A percentile compares a stretch with the other conserved stretches of the same genome.
Evolutionary conservation across 1,140 invertebrate species (phyloP).

Genomic region (Gyrodactylus salaris): DNA sequence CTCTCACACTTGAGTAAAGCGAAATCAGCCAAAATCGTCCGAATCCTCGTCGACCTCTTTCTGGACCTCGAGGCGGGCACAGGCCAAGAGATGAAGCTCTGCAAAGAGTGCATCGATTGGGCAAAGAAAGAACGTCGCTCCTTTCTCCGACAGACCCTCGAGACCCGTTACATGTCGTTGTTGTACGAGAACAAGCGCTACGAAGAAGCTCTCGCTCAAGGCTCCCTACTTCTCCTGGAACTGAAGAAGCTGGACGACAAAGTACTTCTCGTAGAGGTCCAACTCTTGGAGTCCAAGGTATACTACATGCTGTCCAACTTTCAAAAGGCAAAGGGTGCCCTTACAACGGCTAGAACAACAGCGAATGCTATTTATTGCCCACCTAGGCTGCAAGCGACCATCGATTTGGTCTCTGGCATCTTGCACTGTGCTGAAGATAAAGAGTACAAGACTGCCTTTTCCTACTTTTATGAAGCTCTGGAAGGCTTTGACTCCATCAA

Average conservation of each 20-base stretch:
- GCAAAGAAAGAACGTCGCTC: conserved; percentile 81
- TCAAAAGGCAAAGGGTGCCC: conserved; percentile 36
- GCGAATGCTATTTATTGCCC: conserved; percentile 97
- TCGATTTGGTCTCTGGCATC: conserved; percentile 88
- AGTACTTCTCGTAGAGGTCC: conserved; percentile 70
- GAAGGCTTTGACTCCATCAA: conserved; percentile 91
- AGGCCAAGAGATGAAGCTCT: conserved; percentile 36
- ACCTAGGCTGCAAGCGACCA: conserved; percentile 70
- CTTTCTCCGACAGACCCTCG: conserved; percentile 71
- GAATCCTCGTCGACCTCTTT: conserved; percentile 78
- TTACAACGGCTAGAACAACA: conserved; percentile 85
- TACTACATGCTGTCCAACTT: conserved; percentile 85
- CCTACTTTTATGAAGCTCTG: conserved; percentile 98
- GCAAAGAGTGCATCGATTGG: conserved; percentile 93
- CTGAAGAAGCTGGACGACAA: conserved; percentile 97
- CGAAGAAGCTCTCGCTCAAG: neutral
- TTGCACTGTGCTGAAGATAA: conserved; percentile 90
- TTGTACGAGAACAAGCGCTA: neutral
- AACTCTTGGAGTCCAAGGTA: conserved; percentile 82
- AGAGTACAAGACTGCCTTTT: conserved; percentile 98
- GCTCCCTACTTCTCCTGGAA: conserved; percentile 37
- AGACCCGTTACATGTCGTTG: conserved; percentile 20
- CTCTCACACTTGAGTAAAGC: conserved; percentile 68
- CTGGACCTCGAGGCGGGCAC: conserved; percentile 69
- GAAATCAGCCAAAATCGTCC: conserved; percentile 83